These are phyloP conservation scores for Halcyon leucocephala DNA, from an alignment of 2,797 vertebrate species.

Conservation along the genomic window DNA sequence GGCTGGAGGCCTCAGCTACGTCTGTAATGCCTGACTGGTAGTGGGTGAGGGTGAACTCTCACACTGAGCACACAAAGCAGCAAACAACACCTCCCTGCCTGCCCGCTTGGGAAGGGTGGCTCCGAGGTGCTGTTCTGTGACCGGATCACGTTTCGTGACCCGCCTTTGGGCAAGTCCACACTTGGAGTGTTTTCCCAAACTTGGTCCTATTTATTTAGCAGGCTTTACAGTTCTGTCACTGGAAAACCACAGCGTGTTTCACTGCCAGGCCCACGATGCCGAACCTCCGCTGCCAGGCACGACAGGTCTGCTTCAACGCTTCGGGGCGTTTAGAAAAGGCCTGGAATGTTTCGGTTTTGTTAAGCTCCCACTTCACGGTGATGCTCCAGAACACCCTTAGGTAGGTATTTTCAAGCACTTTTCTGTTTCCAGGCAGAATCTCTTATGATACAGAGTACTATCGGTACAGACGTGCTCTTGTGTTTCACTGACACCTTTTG, in stretches of 20 bases:
- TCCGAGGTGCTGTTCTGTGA: not conserved
- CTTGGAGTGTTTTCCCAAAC: not conserved
- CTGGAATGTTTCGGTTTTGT: not conserved
- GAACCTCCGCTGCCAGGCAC: not conserved
- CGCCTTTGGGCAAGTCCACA: not conserved
- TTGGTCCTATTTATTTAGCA: not conserved
- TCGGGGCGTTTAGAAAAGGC: not conserved
- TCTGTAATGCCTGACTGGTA: rapidly evolving
- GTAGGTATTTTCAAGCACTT: too few species aligned
- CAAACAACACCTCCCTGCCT: not conserved
- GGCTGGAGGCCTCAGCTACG: not conserved
- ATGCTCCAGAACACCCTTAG: too few species aligned
- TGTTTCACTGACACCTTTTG: not conserved
- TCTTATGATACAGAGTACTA: too few species aligned
- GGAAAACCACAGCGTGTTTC: not conserved
- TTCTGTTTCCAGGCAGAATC: not conserved
- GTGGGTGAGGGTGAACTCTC: rapidly evolving
- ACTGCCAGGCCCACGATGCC: not conserved
- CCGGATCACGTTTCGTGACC: not conserved
- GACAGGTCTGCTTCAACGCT: too few species aligned
- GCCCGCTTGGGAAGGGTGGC: not conserved
- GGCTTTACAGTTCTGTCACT: not conserved
- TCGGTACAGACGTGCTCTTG: not conserved
- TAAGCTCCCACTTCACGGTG: too few species aligned
- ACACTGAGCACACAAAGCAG: not conserved